Base-by-base conservation (phyloP, 2,113 vertebrate species). In the Melanostigma gelatinosum region DNA sequence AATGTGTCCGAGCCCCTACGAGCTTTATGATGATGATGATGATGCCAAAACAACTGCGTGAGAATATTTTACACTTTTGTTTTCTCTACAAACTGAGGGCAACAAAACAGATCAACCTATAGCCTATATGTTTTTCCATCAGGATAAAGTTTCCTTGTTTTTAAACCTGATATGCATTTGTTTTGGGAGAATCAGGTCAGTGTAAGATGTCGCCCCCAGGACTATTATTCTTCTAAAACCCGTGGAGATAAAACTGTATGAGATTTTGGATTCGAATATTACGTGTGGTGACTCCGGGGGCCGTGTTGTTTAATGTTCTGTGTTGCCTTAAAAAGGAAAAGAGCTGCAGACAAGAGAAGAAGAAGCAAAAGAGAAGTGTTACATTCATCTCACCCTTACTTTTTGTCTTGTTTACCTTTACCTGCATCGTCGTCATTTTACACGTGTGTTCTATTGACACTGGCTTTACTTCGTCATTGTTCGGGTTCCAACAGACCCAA, bases 11-110 rank as follows among this genome's bases (percentile, higher is more conserved):
- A 72, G 27, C n/a, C 20, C 62, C 42, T 20, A 42, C 3, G 18
- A 15, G 15, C 75, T 83, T 87, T 64, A 78, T 61, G 32, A 44
- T 58, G 0, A 64, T 63, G n/a, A n/a, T n/a, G n/a, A n/a, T n/a
- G n/a, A 27, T 4, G 57, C 34, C 50, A 71, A 74, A 80, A 83
- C 72, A 79, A 72, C 79, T 71, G 63, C 4, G 29, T 57, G 72
- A 54, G 29, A 80, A 54, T 29, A 73, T 58, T 66, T 60, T 42
- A 58, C 18, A 4, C 34, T 22, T 62, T 24, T 62, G 20, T 64
- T 54, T 16, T 61, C 64, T 68, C 44, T 62, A 50, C 52, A 80
- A 67, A 78, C 22, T 0, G 29, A 44, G 18, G 55, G 20, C 3
- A 46, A 42, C 16, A 60, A 61, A 72, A 22, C n/a, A 55, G 22